Base-by-base conservation (phyloP, 2,797 vertebrate genomes). In the Sphenopsis melanotis region DNA sequence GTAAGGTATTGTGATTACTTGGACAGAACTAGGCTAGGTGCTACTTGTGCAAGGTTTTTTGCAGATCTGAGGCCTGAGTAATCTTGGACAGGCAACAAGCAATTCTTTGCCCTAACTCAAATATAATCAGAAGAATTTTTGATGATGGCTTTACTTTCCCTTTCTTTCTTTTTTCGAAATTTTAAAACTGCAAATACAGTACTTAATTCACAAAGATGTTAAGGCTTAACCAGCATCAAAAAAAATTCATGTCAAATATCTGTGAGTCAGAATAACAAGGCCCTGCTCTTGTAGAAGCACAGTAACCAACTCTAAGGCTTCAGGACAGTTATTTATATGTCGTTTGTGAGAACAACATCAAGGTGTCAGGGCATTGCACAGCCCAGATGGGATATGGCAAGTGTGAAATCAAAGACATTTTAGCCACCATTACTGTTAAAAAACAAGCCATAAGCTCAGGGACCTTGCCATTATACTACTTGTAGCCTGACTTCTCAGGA, bases 261-360 rank as follows among this genome's bases (percentile, higher is more conserved):
- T 70, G 27, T 42, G 32, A 69, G 30, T 64, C 36, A 59, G 55
- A 55, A 6, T 10, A 79, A 8, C 1, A 10, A 66, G 27, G 68
- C 0, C 6, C 18, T 37, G 18, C 24, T 76, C 0, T 0, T 32
- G 7, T 29, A 52, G 47, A 81, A 89, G 27, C 4, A 63, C 11
- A 56, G 15, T 27, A 85, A 46, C 30, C 15, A 82, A 22, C 2
- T 3, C 3, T 23, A 55, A 27, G 47, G 23, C 10, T 82, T 66
- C 52, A 83, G 22, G 2, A 85, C 13, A 70, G 41, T 56, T 77
- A 46, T n/a, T 77, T 46, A 34, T 27, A 14, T 52, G 10, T 17
- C 10, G 10, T 60, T 93, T 82, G 16, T 79, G 14, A 74, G 61
- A 82, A 49, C 3, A 68, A 21, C 9, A 63, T 70, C 29, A 46